These are phyloP conservation scores for Neomorphus geoffroyi DNA, from an alignment of 2,797 vertebrate genomes.

Conservation along the genomic window DNA sequence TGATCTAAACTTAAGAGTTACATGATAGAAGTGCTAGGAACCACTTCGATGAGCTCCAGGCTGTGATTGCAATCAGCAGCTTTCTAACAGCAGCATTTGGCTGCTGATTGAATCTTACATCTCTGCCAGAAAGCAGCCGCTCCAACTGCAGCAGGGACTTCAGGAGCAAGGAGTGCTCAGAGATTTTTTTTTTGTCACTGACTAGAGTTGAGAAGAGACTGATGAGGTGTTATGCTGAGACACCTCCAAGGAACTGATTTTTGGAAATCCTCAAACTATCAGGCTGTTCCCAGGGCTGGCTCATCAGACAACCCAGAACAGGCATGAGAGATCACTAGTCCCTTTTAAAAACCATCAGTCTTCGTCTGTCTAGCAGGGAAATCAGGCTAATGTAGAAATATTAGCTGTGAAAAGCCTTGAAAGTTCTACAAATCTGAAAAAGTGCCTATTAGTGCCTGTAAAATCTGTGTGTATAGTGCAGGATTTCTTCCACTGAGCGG, in stretches of 20 bases:
- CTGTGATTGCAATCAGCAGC: not conserved
- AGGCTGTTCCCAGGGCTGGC: constrained; percentile 10
- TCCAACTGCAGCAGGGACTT: not conserved
- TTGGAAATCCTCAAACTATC: constrained; percentile 45
- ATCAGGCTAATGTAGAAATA: constrained; percentile 56
- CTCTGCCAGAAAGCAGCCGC: not conserved
- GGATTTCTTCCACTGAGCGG: not conserved
- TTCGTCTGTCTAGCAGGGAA: constrained; percentile 18
- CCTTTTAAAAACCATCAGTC: constrained; percentile 40
- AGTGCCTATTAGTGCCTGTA: constrained; percentile 23
- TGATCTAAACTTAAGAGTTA: not conserved
- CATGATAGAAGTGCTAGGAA: not conserved
- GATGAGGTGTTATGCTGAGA: constrained; percentile 40
- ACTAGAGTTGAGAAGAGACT: not conserved
- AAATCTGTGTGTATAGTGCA: constrained; percentile 1
- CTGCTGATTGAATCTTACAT: not conserved
- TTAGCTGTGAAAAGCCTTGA: constrained; percentile 55
- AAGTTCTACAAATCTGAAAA: constrained; percentile 32
- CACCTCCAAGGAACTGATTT: constrained; percentile 33
- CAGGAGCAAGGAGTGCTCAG: not conserved
- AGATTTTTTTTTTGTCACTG: not conserved
- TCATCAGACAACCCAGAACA: not conserved
- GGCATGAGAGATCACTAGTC: constrained; percentile 26
- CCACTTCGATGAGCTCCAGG: not conserved
- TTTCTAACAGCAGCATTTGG: not conserved